phyloP scores from a whole-genome alignment of 37 sponge, comb jelly and placozoan species.

The Halichondria panicea region DNA sequence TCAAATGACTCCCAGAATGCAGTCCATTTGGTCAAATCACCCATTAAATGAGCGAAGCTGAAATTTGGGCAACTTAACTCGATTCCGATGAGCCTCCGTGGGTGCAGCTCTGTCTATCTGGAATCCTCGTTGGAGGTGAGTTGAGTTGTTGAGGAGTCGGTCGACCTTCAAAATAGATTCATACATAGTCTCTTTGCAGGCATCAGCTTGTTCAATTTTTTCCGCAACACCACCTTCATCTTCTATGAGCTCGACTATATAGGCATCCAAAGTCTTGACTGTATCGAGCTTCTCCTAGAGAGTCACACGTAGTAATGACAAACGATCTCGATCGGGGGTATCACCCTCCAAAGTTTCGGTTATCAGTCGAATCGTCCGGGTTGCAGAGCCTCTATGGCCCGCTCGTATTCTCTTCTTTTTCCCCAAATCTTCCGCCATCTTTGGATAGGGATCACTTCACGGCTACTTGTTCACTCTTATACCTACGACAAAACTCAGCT shows the following conservation, averaged over 20 bases:
- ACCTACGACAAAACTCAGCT: neutral
- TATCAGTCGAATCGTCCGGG: conserved; percentile 14
- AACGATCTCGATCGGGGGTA: neutral
- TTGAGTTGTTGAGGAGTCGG: neutral
- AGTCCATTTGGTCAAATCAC: conserved; percentile 18
- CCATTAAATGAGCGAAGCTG: conserved; percentile 20
- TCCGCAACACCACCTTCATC: conserved; percentile 15
- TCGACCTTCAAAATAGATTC: conserved; percentile 14
- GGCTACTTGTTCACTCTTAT: conserved; percentile 11
- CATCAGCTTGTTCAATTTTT: conserved; percentile 41
- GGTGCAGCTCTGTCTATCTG: neutral
- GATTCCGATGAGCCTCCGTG: neutral
- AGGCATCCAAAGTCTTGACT: conserved; percentile 22
- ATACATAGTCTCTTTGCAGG: conserved; percentile 29
- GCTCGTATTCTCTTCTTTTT: conserved; percentile 25
- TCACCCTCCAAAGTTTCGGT: neutral
- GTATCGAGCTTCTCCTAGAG: conserved; percentile 38
- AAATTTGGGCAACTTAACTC: conserved; percentile 27
- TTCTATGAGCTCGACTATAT: conserved; percentile 21
- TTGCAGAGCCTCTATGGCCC: conserved; percentile 33
- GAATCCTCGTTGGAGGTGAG: neutral
- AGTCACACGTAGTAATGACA: conserved; percentile 17
- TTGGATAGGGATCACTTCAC: neutral
- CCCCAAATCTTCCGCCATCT: conserved; percentile 9
- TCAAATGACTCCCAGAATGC: conserved; percentile 31